These are phyloP conservation scores for Melanotaenia nigrans DNA, from an alignment of 2,797 vertebrate genomes.

Conservation along the genomic window DNA sequence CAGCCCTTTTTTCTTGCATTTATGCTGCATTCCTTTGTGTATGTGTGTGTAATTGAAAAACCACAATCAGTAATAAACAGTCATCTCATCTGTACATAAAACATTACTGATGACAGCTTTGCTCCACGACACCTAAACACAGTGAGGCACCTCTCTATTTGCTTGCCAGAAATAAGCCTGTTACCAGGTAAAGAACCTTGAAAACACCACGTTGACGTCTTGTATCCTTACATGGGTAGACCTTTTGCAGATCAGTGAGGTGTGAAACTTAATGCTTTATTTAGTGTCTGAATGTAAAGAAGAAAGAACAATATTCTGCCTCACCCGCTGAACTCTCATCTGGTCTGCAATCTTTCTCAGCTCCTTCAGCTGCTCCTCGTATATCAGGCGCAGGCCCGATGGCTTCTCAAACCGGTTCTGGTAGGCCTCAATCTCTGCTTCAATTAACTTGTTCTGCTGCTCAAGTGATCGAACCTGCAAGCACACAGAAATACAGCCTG, in stretches of 20 bases:
- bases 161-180: conserved; percentile 69
- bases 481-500: conserved; percentile 13
- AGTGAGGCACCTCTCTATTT: conserved; percentile 57
- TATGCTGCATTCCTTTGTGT: conserved; percentile 14
- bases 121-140: conserved; percentile 60
- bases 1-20: conserved; percentile 32
- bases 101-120: conserved; percentile 62
- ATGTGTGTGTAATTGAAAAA: conserved; percentile 38
- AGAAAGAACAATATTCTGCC: conserved; percentile 13
- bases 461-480: conserved; percentile 80
- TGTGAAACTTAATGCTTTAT: conserved; percentile 46
- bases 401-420: conserved; percentile 72
- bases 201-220: conserved; percentile 78
- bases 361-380: conserved; percentile 80
- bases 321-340: conserved; percentile 78
- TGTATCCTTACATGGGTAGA: conserved; percentile 57
- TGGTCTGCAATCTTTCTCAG: conserved; percentile 78
- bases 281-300: conserved; percentile 35
- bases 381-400: conserved; percentile 72
- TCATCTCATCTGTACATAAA: conserved; percentile 62
- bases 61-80: conserved; percentile 38
- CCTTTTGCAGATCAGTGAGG: conserved; percentile 53
- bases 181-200: conserved; percentile 75
- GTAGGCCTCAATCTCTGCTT: conserved; percentile 75
- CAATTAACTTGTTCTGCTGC: conserved; percentile 76